Evolutionary conservation across 64 coral and sea anemone species (phyloP).

Genomic region (Acropora tenuis): DNA sequence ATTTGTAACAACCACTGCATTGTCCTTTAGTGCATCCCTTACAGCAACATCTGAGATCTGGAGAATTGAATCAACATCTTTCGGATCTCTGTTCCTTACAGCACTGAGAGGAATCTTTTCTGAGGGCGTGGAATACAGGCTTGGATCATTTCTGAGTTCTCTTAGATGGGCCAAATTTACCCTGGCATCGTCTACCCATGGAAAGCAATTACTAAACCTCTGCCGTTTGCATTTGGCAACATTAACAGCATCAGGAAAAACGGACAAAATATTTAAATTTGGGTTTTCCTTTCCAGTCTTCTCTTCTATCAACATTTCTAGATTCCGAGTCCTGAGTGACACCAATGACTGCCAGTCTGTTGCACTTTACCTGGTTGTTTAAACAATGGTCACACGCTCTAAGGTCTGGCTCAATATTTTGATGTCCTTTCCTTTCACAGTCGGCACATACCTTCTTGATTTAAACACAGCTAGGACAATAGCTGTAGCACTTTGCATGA

Average conservation of each 20-base stretch:
- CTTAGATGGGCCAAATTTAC: slow-evolving; percentile 38
- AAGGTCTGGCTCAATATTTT: slow-evolving; percentile 43
- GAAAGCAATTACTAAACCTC: not conserved
- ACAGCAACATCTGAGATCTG: slow-evolving; percentile 15
- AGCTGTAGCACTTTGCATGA: slow-evolving; percentile 53
- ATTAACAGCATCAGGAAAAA: too few relatives aligned
- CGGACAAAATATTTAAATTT: too few relatives aligned
- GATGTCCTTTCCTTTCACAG: slow-evolving; percentile 52
- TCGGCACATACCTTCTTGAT: slow-evolving; percentile 39
- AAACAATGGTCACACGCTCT: slow-evolving; percentile 54
- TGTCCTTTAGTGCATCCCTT: not conserved
- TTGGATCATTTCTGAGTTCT: slow-evolving; percentile 24
- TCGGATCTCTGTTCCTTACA: not conserved
- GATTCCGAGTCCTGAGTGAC: slow-evolving; percentile 57
- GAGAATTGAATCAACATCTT: slow-evolving; percentile 36
- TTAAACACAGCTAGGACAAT: slow-evolving; percentile 44
- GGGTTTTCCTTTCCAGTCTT: too few relatives aligned
- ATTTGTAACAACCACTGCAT: slow-evolving; percentile 7
- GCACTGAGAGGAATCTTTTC: not conserved
- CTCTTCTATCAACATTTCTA: not conserved
- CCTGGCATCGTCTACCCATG: not conserved
- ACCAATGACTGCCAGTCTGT: slow-evolving; percentile 57
- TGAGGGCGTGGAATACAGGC: not conserved
- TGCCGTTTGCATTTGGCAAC: slow-evolving; percentile 39
- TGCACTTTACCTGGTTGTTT: slow-evolving; percentile 44